phyloP scores from a whole-genome alignment of 2,888 invertebrate species.

The Griposia aprilina region DNA sequence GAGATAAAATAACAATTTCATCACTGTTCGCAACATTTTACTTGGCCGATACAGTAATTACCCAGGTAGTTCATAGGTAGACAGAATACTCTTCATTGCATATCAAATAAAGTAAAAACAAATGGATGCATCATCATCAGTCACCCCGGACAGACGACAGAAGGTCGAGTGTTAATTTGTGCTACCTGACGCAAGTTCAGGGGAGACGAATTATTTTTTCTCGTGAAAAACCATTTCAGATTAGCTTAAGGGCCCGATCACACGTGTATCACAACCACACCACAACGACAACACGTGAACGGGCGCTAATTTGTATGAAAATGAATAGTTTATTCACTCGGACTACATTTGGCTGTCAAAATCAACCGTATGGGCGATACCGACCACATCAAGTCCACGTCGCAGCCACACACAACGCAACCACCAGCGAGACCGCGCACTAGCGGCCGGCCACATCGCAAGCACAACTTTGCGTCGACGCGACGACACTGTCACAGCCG shows the following conservation, averaged over 20 bases:
- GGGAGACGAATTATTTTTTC: not conserved
- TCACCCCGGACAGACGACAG: not conserved
- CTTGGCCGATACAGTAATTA: too few relatives aligned
- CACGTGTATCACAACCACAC: too few relatives aligned
- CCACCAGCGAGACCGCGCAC: too few relatives aligned
- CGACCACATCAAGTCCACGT: too few relatives aligned
- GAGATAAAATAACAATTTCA: not conserved
- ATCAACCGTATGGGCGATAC: too few relatives aligned
- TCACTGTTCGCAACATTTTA: not conserved
- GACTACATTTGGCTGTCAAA: too few relatives aligned
- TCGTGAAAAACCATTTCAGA: not conserved
- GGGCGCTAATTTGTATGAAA: too few relatives aligned
- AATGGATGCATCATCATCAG: not conserved
- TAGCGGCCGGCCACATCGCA: not conserved
- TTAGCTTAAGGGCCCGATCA: not conserved
- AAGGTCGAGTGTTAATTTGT: not conserved
- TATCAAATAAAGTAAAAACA: not conserved
- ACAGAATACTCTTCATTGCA: not conserved
- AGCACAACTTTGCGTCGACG: not conserved
- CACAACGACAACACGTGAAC: too few relatives aligned
- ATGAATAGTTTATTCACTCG: too few relatives aligned
- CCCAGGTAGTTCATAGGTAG: not conserved
- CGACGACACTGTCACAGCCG: not conserved
- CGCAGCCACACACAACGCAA: too few relatives aligned
- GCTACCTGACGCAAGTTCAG: not conserved